Evolutionary conservation across 2,797 vertebrate species (phyloP).

Genomic region (Sebastes aleutianus): DNA sequence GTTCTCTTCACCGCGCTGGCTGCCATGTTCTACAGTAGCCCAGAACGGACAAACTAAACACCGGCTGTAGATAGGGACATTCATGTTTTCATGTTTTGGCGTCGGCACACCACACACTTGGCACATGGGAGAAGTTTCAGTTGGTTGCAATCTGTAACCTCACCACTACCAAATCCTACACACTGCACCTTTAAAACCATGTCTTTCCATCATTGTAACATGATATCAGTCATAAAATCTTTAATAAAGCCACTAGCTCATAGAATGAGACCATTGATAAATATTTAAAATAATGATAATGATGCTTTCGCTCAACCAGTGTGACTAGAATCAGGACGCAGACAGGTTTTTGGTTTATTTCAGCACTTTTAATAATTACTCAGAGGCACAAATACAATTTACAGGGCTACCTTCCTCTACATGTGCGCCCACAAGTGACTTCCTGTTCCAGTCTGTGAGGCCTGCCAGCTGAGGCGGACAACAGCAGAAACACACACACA

Average conservation of each 20-base stretch:
- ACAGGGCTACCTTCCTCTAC: conserved; percentile 70
- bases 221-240: background rate
- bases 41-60: too few species aligned
- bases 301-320: background rate
- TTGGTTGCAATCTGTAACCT: too few species aligned
- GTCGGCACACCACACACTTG: too few species aligned
- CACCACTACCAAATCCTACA: too few species aligned
- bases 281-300: background rate
- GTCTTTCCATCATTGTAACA: background rate
- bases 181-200: background rate
- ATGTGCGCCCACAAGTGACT: conserved; percentile 53
- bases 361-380: conserved; percentile 82
- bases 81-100: too few species aligned
- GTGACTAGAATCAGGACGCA: background rate
- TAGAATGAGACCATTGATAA: background rate
- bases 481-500: conserved; percentile 35
- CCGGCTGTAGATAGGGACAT: too few species aligned
- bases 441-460: conserved; percentile 41
- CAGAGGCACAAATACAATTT: conserved; percentile 80
- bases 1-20: too few species aligned
- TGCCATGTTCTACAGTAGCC: too few species aligned
- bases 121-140: too few species aligned
- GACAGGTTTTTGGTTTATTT: conserved; percentile 27
- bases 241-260: background rate
- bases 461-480: conserved; percentile 32